A percentile compares a stretch with the other conserved stretches of the same genome.
Conservation (phyloP, 2,797 vertebrate genomes). For the Gastrophryne carolinensis region DNA sequence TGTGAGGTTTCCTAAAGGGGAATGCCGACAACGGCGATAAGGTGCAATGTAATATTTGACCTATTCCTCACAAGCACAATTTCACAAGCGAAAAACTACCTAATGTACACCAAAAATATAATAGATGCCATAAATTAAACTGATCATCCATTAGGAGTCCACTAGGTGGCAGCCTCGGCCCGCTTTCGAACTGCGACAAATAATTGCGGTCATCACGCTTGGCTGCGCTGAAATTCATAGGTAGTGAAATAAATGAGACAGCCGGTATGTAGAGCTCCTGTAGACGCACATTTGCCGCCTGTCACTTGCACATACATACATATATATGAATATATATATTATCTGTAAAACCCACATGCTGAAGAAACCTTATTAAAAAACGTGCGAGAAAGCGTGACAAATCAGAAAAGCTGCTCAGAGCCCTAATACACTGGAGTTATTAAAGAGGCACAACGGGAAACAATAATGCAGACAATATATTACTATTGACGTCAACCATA, state of each 20-base stretch:
- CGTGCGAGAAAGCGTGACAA: too few relatives aligned
- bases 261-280: not conserved
- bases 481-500: too few relatives aligned
- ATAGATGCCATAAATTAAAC: not conserved
- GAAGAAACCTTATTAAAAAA: not conserved
- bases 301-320: not conserved
- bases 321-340: not conserved
- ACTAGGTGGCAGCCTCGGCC: not conserved
- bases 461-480: too few relatives aligned
- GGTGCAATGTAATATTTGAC: too few relatives aligned
- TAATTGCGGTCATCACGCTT: not conserved
- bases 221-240: not conserved
- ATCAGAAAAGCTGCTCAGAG: too few relatives aligned
- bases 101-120: not conserved
- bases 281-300: not conserved
- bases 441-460: too few relatives aligned
- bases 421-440: too few relatives aligned
- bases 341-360: not conserved
- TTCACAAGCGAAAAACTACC: not conserved
- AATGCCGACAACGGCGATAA: too few relatives aligned
- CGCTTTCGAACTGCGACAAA: not conserved
- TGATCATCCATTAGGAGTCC: not conserved
- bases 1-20: too few relatives aligned
- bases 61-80: too few relatives aligned
- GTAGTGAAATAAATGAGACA: not conserved